Evolutionary conservation across 2,888 invertebrate genomes (phyloP), one percentile per base, ranked within the genome.

Genomic region (Drosophila mercatorum): DNA sequence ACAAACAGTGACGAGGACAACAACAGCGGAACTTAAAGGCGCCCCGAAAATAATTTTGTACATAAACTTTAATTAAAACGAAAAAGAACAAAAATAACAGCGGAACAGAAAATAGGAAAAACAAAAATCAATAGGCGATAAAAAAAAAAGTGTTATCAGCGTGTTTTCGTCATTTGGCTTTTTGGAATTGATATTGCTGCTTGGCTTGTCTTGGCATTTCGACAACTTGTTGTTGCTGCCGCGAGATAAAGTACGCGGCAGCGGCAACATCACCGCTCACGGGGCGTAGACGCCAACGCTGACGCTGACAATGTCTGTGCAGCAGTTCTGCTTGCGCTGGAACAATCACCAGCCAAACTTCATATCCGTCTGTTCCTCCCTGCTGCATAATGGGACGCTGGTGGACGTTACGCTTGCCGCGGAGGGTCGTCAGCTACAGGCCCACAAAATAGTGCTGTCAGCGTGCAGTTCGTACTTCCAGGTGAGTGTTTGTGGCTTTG

Each of bases 381-480:
- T 98, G 80, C 94, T 97, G 77, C 96, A 95, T 92, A 97, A 96
- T 88, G 97, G 97, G 92, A 95, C 96, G 4, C 93, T 98, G 84
- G 97, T 97, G 64, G 98, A 98, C 93, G 97, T 97, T 52, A 97
- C 98, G 7, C 93, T 98, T 76, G 97, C 97, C n/a, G 97, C 97
- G 7, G 98, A 98, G 92, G 98, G 97, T 31, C 95, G 96, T 85
- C 97, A 97, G 87, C 93, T 98, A 68, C 96, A 97, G 91, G 97
- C 97, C 5, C 98, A 98, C 92, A 97, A 97, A 94, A 96, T 98
- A 65, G 97, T 98, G 36, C 93, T 98, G 44, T 97, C 97, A 0
- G 97, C 98, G 3, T 97, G 97, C 93, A 97, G 97, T 92, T 96
- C 97, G n/a, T 98, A 97, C 93, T 98, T 98, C 93, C 97, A 97